Evolutionary conservation across 2,797 vertebrate species (phyloP), one percentile per base, ranked within the genome.

Genomic region (Halcyon leucocephala): DNA sequence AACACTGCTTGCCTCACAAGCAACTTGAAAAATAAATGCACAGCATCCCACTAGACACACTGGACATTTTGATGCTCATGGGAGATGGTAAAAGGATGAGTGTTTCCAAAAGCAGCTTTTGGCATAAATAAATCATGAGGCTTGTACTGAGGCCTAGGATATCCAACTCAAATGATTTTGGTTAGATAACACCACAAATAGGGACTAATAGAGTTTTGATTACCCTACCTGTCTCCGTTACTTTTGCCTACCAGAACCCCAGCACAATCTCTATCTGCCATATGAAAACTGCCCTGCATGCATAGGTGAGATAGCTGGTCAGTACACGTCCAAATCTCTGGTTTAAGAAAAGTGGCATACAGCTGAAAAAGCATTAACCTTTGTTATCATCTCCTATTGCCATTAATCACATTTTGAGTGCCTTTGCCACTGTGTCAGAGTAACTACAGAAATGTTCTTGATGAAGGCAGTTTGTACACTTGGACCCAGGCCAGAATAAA

Each of bases 91-190:
- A 84, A 86, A 94, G 78, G 82, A 89, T 82, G 79, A 84, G 62
- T 64, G 64, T 83, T 90, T 90, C 82, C 6, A 4, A 95, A 92
- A 86, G 90, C 93, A 66, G 77, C 70, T 90, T 94, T 90, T 69
- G 91, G 33, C 60, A 84, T 95, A 29, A 73, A 77, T 88, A 94
- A 96, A 93, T 86, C 51, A 85, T 89, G 83, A 95, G 70, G 46
- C 89, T 86, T 90, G 22, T 67, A 18, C 33, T 24, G 58, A 88
- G 70, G 55, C 62, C 85, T 84, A 70, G 70, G 85, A 92, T 49
- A 60, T 67, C 31, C 70, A 51, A 9, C 58, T 82, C 9, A 1
- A 13, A 82, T 33, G 11, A 46, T 82, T 88, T 94, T 84, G 52
- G 33, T 90, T 77, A 70, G 82, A 35, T 44, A 93, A 64, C 28